Conservation (phyloP, 2,113 vertebrate genomes). For the Varanus komodoensis region DNA sequence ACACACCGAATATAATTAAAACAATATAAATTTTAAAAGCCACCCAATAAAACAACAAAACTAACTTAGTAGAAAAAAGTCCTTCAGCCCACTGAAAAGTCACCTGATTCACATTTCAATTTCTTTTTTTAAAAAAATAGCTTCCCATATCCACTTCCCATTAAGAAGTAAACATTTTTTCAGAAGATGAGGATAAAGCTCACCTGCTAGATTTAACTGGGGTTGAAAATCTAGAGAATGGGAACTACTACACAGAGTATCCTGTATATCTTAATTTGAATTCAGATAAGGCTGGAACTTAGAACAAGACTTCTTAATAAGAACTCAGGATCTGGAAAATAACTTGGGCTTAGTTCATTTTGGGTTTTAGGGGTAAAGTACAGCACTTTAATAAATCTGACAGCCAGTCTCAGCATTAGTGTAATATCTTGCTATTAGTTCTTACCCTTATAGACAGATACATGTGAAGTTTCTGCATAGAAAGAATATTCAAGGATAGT, state of each 20-base stretch:
- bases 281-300: neutral
- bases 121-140: neutral
- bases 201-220: neutral
- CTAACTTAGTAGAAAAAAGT: neutral
- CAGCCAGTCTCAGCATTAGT: neutral
- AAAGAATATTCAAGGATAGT: neutral
- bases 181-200: neutral
- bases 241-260: neutral
- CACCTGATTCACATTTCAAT: neutral
- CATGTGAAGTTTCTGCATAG: neutral
- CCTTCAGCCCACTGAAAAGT: neutral
- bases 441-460: neutral
- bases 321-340: neutral
- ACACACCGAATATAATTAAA: neutral
- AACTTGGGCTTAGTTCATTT: neutral
- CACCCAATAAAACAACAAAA: neutral
- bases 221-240: neutral
- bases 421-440: neutral
- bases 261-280: neutral
- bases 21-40: neutral
- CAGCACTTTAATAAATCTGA: neutral
- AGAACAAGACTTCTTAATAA: neutral
- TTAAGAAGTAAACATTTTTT: neutral
- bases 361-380: neutral
- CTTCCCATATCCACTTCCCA: neutral